Evolutionary conservation across 2,113 vertebrate species (phyloP), one percentile per base, ranked within the genome.

Genomic region (Neolamprologus devosi): DNA sequence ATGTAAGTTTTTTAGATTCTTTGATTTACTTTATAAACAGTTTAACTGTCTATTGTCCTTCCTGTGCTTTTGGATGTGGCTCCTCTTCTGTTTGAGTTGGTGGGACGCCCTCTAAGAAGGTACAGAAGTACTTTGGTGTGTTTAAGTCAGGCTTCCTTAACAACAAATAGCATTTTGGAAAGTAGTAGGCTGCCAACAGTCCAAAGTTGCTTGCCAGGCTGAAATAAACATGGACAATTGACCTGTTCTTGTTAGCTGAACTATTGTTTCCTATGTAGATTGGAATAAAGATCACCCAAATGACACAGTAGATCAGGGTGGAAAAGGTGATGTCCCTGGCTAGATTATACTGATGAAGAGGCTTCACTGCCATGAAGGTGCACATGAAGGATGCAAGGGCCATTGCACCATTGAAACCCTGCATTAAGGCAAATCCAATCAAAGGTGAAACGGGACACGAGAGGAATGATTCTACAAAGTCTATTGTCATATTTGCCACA

Each of bases 241-340:
- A 95, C 0, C 92, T 87, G 1, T 54, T n/a, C 45, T 91, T 95
- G 60, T 65, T 65, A 65, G 6, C 17, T 35, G 60, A 7, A 12
- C 6, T 37, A 4, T 65, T 65, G 6, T 65, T 37, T 0, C 94
- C 96, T 11, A 96, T 92, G 1, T 98, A 97, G 49, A 96, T 51
- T 0, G 97, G 97, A 5, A 99, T 51, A 8, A 98, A 98, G 84
- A 96, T 95, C 79, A 98, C 95, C 47, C 58, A 63, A 63, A 63
- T 63, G 28, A 97, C 79, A 51, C 98, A 97, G 79, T 97, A 98
- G 49, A 88, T 54, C 21, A 98, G 86, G 23, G 86, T 92, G 80
- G 96, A 95, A 0, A 98, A 97, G 5, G 97, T 97, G 93, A 99
- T 97, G 57, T 98, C 96, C 2, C 97, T 96, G 78, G 98, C 97